A percentile compares a stretch with the other conserved stretches of the same genome.
Evolutionary conservation across 2,113 vertebrate genomes (phyloP).

Genomic region (Plestiodon gilberti): DNA sequence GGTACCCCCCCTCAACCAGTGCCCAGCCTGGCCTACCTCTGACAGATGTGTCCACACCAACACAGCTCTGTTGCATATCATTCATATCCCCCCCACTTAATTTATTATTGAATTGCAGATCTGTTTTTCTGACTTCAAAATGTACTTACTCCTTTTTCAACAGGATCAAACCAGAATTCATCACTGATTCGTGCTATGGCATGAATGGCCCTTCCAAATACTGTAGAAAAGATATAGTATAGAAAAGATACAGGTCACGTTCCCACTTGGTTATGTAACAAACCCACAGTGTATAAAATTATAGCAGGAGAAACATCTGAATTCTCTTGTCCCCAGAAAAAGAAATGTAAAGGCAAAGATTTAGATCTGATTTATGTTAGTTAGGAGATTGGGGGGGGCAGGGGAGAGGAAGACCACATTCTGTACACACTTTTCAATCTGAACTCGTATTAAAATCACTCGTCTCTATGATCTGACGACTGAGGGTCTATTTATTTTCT

Average conservation of each 20-base stretch:
- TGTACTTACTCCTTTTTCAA: slow-evolving; percentile 87
- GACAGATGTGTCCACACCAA: too few relatives aligned
- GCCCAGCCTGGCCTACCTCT: too few relatives aligned
- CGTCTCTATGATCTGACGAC: too few relatives aligned
- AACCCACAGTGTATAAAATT: neutral
- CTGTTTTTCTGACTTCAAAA: neutral
- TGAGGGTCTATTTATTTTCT: too few relatives aligned
- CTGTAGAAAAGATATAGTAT: slow-evolving; percentile 71
- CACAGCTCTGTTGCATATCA: neutral
- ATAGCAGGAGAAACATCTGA: neutral
- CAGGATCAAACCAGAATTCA: slow-evolving; percentile 90
- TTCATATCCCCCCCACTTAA: fast-evolving
- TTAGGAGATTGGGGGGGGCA: neutral
- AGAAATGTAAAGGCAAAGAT: neutral
- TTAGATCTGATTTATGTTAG: neutral
- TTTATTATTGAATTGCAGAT: neutral
- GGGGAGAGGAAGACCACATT: too few relatives aligned
- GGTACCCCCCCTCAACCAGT: too few relatives aligned
- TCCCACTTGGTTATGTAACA: neutral
- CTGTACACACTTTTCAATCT: neutral
- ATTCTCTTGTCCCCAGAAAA: neutral
- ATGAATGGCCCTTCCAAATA: slow-evolving; percentile 89
- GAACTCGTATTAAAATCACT: neutral
- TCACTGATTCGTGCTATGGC: slow-evolving; percentile 88
- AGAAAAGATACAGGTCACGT: neutral